Conservation (phyloP, 1,140 invertebrate genomes). For the Popillia japonica region DNA sequence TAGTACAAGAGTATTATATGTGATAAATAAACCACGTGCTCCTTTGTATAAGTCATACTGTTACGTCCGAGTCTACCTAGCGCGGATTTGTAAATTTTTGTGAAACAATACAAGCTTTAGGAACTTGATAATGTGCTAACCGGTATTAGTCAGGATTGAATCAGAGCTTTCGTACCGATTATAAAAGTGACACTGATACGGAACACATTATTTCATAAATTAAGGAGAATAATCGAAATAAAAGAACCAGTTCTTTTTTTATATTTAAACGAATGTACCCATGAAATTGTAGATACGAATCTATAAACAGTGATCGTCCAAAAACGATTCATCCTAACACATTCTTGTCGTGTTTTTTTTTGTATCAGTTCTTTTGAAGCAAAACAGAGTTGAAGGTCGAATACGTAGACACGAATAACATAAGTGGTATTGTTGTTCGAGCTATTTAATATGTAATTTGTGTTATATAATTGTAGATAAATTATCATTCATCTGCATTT, state of each 20-base stretch:
- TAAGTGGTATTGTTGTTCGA: neutral
- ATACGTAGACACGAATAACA: neutral
- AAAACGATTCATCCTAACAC: neutral
- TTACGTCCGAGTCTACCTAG: no score
- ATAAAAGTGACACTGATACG: no score
- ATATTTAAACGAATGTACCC: no score
- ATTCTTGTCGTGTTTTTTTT: neutral
- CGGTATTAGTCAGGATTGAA: neutral
- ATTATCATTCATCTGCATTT: conserved; percentile 17
- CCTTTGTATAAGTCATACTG: no score
- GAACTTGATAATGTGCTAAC: neutral
- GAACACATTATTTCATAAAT: no score
- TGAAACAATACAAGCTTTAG: neutral
- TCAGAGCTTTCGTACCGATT: neutral
- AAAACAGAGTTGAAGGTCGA: neutral
- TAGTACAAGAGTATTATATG: no score
- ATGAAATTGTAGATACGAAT: neutral
- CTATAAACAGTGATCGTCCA: neutral
- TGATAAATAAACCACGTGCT: no score
- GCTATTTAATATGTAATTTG: neutral
- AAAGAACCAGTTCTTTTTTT: no score
- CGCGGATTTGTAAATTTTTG: neutral
- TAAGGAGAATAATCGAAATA: no score
- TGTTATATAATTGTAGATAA: neutral
- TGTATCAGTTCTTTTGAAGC: neutral